A percentile compares a stretch with the other conserved stretches of the same genome.
phyloP scores from a whole-genome alignment of 2,797 vertebrate species.

The Rhinogobio ventralis region DNA sequence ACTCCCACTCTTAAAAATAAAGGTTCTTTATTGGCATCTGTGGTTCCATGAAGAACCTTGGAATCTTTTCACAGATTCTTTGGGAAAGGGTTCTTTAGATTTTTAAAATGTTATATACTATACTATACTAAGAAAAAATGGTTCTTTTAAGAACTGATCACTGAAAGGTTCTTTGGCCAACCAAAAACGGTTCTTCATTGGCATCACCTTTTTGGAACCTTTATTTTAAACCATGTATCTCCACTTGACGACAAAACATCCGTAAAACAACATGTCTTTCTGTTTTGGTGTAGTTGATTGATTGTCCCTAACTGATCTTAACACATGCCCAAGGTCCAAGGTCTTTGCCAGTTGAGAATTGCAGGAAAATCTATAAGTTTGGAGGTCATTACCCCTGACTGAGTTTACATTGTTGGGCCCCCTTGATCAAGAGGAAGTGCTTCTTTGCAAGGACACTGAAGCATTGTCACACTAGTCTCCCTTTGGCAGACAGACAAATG shows the following conservation, averaged over 20 bases:
- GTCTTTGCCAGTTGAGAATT: slow-evolving; percentile 75
- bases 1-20: neutral
- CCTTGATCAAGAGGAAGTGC: slow-evolving; percentile 47
- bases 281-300: slow-evolving; percentile 73
- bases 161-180: too few relatives aligned
- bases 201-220: too few relatives aligned
- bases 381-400: slow-evolving; percentile 47
- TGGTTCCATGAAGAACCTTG: too few relatives aligned
- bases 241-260: slow-evolving; percentile 29
- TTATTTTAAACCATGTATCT: neutral
- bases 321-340: slow-evolving; percentile 70
- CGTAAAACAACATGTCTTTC: slow-evolving; percentile 58
- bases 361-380: slow-evolving; percentile 74
- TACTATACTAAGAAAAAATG: too few relatives aligned
- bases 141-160: too few relatives aligned
- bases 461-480: slow-evolving; percentile 23
- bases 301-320: slow-evolving; percentile 72
- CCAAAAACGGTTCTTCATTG: too few relatives aligned
- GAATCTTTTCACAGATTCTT: too few relatives aligned
- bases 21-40: too few relatives aligned
- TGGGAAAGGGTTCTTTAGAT: too few relatives aligned
- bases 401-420: slow-evolving; percentile 45
- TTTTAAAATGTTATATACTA: too few relatives aligned
- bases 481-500: slow-evolving; percentile 24
- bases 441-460: slow-evolving; percentile 26